These are phyloP conservation scores for Phenacoccus solenopsis DNA, from an alignment of 1,140 invertebrate species.

Conservation along the genomic window DNA sequence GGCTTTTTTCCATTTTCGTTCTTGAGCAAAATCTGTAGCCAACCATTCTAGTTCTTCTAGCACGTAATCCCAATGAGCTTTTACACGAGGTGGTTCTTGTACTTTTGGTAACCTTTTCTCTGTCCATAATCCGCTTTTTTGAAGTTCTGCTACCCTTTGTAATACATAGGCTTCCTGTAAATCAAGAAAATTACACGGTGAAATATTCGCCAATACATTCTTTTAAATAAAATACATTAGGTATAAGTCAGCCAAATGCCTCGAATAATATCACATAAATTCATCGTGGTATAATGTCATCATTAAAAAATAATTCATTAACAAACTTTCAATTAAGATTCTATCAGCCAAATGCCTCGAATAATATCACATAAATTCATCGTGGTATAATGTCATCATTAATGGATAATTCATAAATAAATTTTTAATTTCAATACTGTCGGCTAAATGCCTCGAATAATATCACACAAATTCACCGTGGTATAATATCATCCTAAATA, in stretches of 20 bases:
- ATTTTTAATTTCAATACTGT: too few species aligned
- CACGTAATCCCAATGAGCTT: constrained; percentile 98
- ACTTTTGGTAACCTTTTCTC: constrained; percentile 83
- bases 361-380: not conserved
- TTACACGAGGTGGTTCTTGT: constrained; percentile 73
- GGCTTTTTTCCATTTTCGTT: constrained; percentile 94
- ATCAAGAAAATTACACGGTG: constrained; percentile 22
- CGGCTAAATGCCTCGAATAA: not conserved
- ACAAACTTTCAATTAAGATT: not conserved
- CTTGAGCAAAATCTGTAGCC: constrained; percentile 91
- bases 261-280: not conserved
- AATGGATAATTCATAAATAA: not conserved
- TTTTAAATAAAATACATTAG: too few species aligned
- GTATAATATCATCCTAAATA: too few species aligned
- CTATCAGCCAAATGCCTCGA: not conserved
- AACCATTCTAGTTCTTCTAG: constrained; percentile 98
- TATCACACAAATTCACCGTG: not conserved
- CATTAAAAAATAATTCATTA: not conserved
- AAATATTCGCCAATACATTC: too few species aligned
- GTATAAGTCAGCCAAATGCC: not conserved
- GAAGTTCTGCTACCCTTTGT: constrained; percentile 75
- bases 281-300: not conserved
- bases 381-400: not conserved
- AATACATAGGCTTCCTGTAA: constrained; percentile 77
- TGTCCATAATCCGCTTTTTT: constrained; percentile 84